These are phyloP conservation scores for Reticulitermes lucifugus DNA, from an alignment of 2,888 invertebrate genomes.

Conservation along the genomic window DNA sequence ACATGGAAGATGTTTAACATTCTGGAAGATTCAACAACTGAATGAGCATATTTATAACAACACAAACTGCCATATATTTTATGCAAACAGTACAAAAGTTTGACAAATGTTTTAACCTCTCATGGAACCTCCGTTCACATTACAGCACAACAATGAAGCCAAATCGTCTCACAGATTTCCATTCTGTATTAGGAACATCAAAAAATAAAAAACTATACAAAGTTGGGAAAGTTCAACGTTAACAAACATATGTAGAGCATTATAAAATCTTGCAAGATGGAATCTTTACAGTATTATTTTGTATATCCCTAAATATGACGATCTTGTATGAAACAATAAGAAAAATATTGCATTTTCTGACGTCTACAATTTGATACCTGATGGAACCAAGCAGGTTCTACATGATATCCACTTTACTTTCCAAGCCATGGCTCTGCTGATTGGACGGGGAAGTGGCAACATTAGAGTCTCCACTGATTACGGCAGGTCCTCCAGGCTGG, in stretches of 20 bases:
- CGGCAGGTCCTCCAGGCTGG: conserved; percentile 40
- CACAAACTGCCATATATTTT: not conserved
- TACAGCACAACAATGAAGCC: not conserved
- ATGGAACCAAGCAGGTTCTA: conserved; percentile 9
- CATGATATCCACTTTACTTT: conserved; percentile 3
- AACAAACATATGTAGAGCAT: conserved; percentile 21
- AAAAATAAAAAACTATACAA: conserved; percentile 19
- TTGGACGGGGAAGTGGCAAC: conserved; percentile 23
- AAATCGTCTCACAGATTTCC: conserved; percentile 37
- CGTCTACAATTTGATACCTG: conserved; percentile 23
- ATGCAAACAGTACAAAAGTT: not conserved
- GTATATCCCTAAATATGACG: not conserved
- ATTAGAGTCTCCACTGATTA: conserved; percentile 43
- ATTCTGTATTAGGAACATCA: conserved; percentile 26
- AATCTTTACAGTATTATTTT: conserved; percentile 10
- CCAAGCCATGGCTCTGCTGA: conserved; percentile 9
- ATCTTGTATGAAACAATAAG: conserved; percentile 31
- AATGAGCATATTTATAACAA: conserved; percentile 10
- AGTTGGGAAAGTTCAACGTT: conserved; percentile 21
- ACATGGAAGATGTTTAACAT: conserved; percentile 12
- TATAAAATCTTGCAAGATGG: conserved; percentile 29
- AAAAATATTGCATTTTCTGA: conserved; percentile 40
- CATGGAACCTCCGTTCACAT: too few species aligned
- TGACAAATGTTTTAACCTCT: not conserved
- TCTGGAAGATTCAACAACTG: conserved; percentile 5